These are phyloP conservation scores for Sipha maydis DNA, from an alignment of 2,888 invertebrate genomes.

Conservation along the genomic window DNA sequence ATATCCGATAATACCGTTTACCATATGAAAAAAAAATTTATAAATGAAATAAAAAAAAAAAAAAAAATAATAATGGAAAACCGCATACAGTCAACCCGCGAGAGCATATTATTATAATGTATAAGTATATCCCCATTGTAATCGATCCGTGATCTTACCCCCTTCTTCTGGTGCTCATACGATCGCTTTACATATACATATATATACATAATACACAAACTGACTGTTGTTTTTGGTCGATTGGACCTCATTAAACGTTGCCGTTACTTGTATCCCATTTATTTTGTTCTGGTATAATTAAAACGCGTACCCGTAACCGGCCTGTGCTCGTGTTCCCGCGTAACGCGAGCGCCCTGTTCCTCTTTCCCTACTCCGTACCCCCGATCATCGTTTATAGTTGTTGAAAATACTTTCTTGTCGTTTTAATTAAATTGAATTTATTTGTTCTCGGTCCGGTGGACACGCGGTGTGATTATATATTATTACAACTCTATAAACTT, in stretches of 20 bases:
- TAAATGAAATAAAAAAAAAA: not conserved
- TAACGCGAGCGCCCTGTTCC: not conserved
- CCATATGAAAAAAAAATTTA: not conserved
- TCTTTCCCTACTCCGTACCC: not conserved
- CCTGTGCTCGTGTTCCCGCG: not conserved
- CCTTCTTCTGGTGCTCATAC: not conserved
- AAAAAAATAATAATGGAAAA: constrained; percentile 37
- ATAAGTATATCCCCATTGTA: constrained; percentile 33
- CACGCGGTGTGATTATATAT: not conserved
- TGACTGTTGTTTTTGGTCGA: constrained; percentile 50
- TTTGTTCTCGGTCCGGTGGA: constrained; percentile 24
- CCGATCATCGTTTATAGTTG: not conserved
- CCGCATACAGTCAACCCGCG: constrained; percentile 40
- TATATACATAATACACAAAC: not conserved
- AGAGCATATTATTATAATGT: not conserved
- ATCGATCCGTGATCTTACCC: constrained; percentile 54
- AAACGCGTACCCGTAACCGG: constrained; percentile 30
- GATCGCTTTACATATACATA: too few relatives aligned
- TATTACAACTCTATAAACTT: too few relatives aligned
- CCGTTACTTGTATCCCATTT: not conserved
- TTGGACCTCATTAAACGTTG: constrained; percentile 56
- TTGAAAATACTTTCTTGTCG: constrained; percentile 24
- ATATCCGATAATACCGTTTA: constrained; percentile 12
- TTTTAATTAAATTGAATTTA: constrained; percentile 45
- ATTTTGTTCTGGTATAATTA: constrained; percentile 42